Percentiles rank a stretch among this genome's conserved stretches.
These are phyloP conservation scores for Lucilia sericata DNA, from an alignment of 1,140 invertebrate species.

Conservation along the genomic window DNA sequence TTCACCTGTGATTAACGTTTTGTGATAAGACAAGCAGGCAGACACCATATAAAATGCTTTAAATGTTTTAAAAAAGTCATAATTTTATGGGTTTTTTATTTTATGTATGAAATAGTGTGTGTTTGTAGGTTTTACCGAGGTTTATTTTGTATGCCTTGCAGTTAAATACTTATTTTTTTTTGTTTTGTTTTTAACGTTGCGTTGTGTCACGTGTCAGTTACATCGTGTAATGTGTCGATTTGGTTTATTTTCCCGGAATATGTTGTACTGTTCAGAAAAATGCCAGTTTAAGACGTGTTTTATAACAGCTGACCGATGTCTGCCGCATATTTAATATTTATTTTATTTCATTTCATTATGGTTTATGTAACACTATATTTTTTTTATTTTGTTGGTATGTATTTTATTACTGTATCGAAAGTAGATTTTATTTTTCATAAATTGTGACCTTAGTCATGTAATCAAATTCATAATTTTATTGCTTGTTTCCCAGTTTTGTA, in stretches of 20 bases:
- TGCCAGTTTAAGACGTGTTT: constrained; percentile 5
- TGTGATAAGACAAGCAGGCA: background rate
- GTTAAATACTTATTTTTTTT: too few species aligned
- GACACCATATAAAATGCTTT: background rate
- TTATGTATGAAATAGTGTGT: background rate
- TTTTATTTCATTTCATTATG: background rate
- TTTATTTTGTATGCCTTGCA: too few species aligned
- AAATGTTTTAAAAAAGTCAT: background rate
- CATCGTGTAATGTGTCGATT: constrained; percentile 15
- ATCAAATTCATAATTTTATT: background rate
- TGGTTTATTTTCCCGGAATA: constrained; percentile 7
- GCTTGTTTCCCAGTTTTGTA: background rate
- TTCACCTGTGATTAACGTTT: constrained; percentile 30
- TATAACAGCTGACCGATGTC: background rate
- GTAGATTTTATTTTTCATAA: background rate
- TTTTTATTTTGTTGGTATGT: background rate
- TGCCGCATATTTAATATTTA: constrained; percentile 3
- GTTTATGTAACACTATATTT: background rate
- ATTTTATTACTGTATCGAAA: background rate
- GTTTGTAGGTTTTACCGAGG: background rate
- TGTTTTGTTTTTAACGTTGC: background rate
- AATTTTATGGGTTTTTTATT: background rate
- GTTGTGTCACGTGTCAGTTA: constrained; percentile 2
- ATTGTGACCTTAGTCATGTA: background rate
- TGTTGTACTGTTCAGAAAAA: background rate